Evolutionary conservation across 2,888 invertebrate species (phyloP).

Genomic region (Ophioninae sp.): DNA sequence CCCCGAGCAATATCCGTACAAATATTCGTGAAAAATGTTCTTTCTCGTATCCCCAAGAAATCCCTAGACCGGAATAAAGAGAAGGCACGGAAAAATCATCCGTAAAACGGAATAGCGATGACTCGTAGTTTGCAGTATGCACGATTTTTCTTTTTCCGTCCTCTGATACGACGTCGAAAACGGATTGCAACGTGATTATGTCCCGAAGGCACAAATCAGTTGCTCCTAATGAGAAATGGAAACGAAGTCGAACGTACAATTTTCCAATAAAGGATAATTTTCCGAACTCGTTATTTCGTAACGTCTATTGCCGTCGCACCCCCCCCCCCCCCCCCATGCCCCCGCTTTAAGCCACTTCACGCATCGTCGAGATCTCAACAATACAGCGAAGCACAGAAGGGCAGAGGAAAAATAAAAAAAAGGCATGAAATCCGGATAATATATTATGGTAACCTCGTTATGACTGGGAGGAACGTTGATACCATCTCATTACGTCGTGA

Average conservation of each 20-base stretch:
- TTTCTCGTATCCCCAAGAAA: not conserved
- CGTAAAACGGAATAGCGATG: not conserved
- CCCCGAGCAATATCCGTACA: not conserved
- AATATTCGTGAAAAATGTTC: not conserved
- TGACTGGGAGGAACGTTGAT: not conserved
- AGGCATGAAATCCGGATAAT: not conserved
- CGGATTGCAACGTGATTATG: slow-evolving; percentile 22
- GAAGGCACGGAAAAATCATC: not conserved
- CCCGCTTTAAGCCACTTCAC: slow-evolving; percentile 10
- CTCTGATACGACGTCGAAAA: not conserved
- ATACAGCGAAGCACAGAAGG: slow-evolving; percentile 10
- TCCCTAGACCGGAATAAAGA: not conserved
- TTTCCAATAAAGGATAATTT: slow-evolving; percentile 31
- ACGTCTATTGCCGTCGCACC: not conserved
- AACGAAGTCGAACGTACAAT: slow-evolving; percentile 32
- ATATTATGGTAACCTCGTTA: not conserved
- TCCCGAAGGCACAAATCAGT: slow-evolving; percentile 23
- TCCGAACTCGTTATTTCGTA: slow-evolving; percentile 31
- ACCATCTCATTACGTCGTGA: not conserved
- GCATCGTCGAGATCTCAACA: slow-evolving; percentile 19
- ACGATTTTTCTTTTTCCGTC: not conserved
- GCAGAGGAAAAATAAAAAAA: not conserved
- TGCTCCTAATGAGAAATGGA: slow-evolving; percentile 65
- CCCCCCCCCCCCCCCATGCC: not conserved
- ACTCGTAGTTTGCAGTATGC: not conserved